Evolutionary conservation across 2,797 vertebrate genomes (phyloP).

Genomic region (Taeniopygia guttata): DNA sequence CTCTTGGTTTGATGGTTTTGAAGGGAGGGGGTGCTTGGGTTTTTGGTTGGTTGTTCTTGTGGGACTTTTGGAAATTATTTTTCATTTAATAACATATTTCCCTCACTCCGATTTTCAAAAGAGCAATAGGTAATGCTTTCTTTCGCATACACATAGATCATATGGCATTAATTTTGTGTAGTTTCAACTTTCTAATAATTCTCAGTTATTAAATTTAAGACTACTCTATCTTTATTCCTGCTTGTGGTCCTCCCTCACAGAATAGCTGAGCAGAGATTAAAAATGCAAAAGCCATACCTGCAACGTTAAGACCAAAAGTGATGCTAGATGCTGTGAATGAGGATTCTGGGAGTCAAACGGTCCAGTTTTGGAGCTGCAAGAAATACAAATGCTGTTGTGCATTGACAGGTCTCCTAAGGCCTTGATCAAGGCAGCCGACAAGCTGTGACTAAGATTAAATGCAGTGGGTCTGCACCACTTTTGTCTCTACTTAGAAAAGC

Average conservation of each 20-base stretch:
- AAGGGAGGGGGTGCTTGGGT: neutral
- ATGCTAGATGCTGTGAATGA: neutral
- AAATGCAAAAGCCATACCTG: neutral
- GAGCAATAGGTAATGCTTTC: neutral
- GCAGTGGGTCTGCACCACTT: neutral
- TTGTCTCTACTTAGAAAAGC: neutral
- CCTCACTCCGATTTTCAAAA: neutral
- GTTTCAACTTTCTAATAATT: neutral
- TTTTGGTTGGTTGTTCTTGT: neutral
- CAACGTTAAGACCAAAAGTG: neutral
- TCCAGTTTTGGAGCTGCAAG: neutral
- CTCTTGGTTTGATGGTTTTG: neutral
- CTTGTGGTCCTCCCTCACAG: neutral
- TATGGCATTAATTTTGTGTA: neutral
- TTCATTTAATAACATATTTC: neutral
- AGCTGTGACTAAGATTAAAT: slow-evolving; percentile 30
- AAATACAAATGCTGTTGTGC: neutral
- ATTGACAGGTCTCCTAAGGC: neutral
- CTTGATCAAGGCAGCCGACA: neutral
- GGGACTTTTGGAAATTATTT: neutral
- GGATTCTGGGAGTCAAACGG: neutral
- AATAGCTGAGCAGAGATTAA: neutral
- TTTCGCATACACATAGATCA: neutral
- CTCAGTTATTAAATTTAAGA: neutral
- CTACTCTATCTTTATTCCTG: neutral